Evolutionary conservation across 2,797 vertebrate species (phyloP).

Genomic region (Onychomys torridus): DNA sequence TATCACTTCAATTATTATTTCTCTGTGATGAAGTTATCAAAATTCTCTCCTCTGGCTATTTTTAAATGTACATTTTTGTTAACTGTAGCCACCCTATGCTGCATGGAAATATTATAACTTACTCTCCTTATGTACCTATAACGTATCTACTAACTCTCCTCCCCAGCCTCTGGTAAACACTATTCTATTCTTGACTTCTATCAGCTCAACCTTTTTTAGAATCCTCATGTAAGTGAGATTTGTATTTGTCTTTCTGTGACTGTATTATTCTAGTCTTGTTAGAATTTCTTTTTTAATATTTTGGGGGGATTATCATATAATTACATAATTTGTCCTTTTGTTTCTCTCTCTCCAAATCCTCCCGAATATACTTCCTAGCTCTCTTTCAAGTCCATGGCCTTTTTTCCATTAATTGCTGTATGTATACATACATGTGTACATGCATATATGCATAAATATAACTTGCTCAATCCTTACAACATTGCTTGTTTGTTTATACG

Average conservation of each 20-base stretch:
- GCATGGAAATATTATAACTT: not conserved
- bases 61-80: not conserved
- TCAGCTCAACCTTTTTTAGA: not conserved
- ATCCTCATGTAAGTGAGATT: not conserved
- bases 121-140: not conserved
- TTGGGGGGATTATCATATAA: not conserved
- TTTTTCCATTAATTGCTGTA: not conserved
- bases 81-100: not conserved
- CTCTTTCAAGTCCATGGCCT: not conserved
- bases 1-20: not conserved
- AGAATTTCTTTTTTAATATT: not conserved
- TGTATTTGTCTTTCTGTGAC: not conserved
- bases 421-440: not conserved
- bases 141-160: too few relatives aligned
- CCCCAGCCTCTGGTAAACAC: not conserved
- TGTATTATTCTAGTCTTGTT: not conserved
- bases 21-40: not conserved
- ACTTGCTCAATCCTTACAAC: not conserved
- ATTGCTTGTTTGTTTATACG: not conserved
- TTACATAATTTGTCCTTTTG: not conserved
- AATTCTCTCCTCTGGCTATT: not conserved
- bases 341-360: not conserved
- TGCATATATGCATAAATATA: not conserved
- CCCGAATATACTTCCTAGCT: not conserved
- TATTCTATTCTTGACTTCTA: not conserved